A percentile compares a stretch with the other conserved stretches of the same genome.
phyloP scores from a whole-genome alignment of 2,888 invertebrate species.

The Trisateles emortualis region DNA sequence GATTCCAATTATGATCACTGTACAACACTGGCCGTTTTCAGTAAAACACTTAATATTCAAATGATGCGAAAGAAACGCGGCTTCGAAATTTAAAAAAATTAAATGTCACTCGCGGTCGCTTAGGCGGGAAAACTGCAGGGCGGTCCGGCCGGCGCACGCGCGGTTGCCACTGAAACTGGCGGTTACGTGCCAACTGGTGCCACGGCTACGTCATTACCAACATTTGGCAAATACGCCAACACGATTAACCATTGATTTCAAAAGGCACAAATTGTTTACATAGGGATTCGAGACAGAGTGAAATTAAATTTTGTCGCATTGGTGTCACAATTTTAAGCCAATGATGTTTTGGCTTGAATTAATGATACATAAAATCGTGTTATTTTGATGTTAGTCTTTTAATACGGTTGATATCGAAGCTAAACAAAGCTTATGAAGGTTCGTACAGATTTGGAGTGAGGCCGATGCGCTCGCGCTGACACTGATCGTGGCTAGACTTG shows the following conservation, averaged over 20 bases:
- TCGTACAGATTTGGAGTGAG: conserved; percentile 43
- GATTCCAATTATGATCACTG: conserved; percentile 43
- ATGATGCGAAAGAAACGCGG: conserved; percentile 37
- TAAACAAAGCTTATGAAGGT: conserved; percentile 56
- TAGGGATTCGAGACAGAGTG: conserved; percentile 46
- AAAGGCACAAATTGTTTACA: conserved; percentile 60
- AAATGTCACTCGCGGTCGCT: conserved; percentile 72
- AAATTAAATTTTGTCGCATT: conserved; percentile 58
- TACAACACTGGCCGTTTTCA: conserved; percentile 49
- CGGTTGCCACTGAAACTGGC: conserved; percentile 74
- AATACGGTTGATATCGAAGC: conserved; percentile 51
- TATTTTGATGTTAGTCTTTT: conserved; percentile 65
- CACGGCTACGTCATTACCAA: conserved; percentile 53
- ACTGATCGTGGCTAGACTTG: conserved; percentile 24
- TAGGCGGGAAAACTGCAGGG: conserved; percentile 69
- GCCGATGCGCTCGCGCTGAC: conserved; percentile 34
- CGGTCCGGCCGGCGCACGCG: conserved; percentile 75
- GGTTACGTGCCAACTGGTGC: conserved; percentile 54
- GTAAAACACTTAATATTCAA: conserved; percentile 48
- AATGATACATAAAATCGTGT: conserved; percentile 62
- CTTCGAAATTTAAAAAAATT: conserved; percentile 57
- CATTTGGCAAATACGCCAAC: conserved; percentile 62
- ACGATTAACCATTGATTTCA: conserved; percentile 50
- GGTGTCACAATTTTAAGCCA: conserved; percentile 44
- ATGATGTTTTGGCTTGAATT: conserved; percentile 53